Base-by-base conservation (phyloP, 2,113 vertebrate genomes). In the Periophthalmodon schlosseri region DNA sequence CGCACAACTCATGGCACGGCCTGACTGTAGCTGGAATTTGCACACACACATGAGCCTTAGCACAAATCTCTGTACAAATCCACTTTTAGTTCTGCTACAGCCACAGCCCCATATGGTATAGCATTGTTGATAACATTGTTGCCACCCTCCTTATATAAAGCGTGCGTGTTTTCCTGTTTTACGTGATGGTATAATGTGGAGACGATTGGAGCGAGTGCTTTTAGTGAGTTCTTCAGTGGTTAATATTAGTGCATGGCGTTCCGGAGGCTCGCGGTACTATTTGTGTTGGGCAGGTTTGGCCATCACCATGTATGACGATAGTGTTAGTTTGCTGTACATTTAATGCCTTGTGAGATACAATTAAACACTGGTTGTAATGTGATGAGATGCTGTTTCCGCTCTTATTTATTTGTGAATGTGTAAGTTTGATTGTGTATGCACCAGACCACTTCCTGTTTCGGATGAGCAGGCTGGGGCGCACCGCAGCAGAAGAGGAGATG, bases 291-390 rank as follows among this genome's bases (percentile, higher is more conserved):
- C 78, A 75, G 76, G 80, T 60, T 50, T 78, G 69, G 82, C 75
- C 76, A 76, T 88, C 79, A 81, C 86, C 76, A 74, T 80, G 76
- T 89, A 75, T 74, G 82, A 87, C 70, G 69, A 54, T 86, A 82
- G 87, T 75, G 81, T 68, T 87, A 81, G 88, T 85, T 91, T 86
- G 87, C 90, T 91, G 90, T 91, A 91, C 81, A 91, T 88, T 90
- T 90, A 82, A 82, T 76, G 90, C 89, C 88, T 93, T 82, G 91
- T 93, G 85, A 90, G 87, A 91, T 78, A 87, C 85, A 83, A 91
- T 89, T 90, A 91, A 91, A 90, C 90, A 89, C 88, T 91, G 88
- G 86, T 81, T 91, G 90, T 91, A 86, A 90, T 81, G 87, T 90
- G 86, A 83, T 47, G 0, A 21, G 21, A 8, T 15, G 49, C 33